phyloP scores from a whole-genome alignment of 2,113 vertebrate species.

The Vulpes vulpes region DNA sequence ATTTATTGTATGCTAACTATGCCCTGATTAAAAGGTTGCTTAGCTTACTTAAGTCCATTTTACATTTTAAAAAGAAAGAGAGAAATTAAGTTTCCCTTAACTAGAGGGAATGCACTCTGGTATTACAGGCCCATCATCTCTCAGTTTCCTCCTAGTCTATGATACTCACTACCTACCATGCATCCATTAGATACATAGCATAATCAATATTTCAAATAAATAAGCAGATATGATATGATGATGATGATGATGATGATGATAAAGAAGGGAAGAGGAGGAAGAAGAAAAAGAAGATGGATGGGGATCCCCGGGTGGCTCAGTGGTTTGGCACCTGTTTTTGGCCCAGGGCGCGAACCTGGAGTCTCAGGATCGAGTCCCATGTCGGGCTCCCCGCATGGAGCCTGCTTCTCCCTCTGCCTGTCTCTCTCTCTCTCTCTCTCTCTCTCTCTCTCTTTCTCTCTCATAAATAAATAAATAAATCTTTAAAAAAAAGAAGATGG shows the following conservation, averaged over 20 bases:
- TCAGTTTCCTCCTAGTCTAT: not conserved
- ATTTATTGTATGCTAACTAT: not conserved
- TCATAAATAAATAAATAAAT: too few relatives aligned
- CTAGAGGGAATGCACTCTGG: not conserved
- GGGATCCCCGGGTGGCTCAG: too few relatives aligned
- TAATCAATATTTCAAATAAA: not conserved
- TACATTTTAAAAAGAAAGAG: not conserved
- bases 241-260: not conserved
- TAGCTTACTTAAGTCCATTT: slow-evolving; percentile 28
- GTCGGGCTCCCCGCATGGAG: too few relatives aligned
- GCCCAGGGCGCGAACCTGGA: too few relatives aligned
- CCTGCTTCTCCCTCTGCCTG: too few relatives aligned
- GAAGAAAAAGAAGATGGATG: not conserved
- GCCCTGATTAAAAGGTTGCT: not conserved
- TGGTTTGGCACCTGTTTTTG: too few relatives aligned
- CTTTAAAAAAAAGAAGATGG: not conserved
- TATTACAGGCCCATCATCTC: not conserved
- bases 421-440: too few relatives aligned
- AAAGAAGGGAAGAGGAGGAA: not conserved
- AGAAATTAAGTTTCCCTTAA: not conserved
- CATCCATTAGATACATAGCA: not conserved
- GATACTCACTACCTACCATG: not conserved
- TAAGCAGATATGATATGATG: not conserved
- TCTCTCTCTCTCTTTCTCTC: too few relatives aligned
- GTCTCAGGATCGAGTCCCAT: too few relatives aligned